Conservation (phyloP, 2,888 invertebrate species). For the Nematopogon swammerdamellus region DNA sequence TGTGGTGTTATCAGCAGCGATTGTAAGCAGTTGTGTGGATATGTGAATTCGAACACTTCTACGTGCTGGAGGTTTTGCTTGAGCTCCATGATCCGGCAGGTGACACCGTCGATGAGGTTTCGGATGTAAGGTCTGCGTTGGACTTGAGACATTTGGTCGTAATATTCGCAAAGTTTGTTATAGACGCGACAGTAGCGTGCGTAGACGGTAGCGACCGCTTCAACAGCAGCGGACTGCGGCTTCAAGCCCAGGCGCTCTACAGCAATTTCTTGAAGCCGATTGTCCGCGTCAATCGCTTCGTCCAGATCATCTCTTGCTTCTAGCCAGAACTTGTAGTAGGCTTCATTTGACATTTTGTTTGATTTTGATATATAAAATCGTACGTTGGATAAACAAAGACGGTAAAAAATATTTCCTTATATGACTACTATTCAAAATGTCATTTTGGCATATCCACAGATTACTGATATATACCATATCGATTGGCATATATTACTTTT, state of each 20-base stretch:
- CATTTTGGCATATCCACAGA: too few species aligned
- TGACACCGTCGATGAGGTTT: conserved; percentile 55
- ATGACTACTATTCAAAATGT: too few species aligned
- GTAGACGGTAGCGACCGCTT: conserved; percentile 47
- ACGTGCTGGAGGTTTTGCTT: conserved; percentile 54
- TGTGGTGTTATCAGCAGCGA: conserved; percentile 67
- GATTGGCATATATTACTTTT: too few species aligned
- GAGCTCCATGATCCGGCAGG: conserved; percentile 57
- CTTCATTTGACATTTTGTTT: conserved; percentile 33
- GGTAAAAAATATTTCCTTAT: too few species aligned
- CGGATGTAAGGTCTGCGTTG: conserved; percentile 57
- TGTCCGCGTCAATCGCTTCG: conserved; percentile 26
- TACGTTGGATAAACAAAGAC: conserved; percentile 1
- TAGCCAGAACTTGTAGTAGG: conserved; percentile 36
- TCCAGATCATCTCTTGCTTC: conserved; percentile 29
- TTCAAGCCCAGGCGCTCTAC: conserved; percentile 27
- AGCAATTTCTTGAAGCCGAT: conserved; percentile 30
- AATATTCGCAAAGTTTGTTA: conserved; percentile 55
- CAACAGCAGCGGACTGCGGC: conserved; percentile 44
- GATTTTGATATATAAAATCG: neutral
- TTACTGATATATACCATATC: too few species aligned
- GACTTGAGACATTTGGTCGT: conserved; percentile 61
- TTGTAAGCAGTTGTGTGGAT: conserved; percentile 67
- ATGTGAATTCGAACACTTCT: conserved; percentile 62
- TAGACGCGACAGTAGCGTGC: conserved; percentile 50